Percentiles rank a stretch among this genome's conserved stretches.
Conservation (phyloP, 2,888 invertebrate genomes). For the Tubulanus polymorphus region DNA sequence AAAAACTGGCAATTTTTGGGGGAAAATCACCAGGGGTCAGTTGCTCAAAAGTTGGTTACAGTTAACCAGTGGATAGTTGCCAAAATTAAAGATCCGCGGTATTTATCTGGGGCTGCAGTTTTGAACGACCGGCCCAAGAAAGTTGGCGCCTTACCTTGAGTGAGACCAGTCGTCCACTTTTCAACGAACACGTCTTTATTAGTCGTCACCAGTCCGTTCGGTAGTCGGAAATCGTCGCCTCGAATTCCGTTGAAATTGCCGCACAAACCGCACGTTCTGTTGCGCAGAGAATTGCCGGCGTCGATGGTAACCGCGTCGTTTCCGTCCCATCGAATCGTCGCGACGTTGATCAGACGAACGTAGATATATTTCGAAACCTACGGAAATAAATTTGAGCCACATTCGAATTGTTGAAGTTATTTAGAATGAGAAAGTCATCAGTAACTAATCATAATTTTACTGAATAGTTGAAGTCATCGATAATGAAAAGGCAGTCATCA, state of each 20-base stretch:
- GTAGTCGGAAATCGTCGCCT: conserved; percentile 66
- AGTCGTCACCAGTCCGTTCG: conserved; percentile 56
- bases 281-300: conserved; percentile 62
- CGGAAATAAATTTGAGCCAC: no score
- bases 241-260: conserved; percentile 70
- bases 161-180: conserved; percentile 31
- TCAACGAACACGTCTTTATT: conserved; percentile 31
- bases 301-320: conserved; percentile 47
- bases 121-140: not conserved
- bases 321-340: conserved; percentile 75
- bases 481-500: no score
- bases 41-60: no score
- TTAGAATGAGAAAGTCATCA: no score
- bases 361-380: conserved; percentile 69
- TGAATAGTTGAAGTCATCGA: no score
- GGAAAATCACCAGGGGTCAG: no score
- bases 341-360: conserved; percentile 63
- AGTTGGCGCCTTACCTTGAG: conserved; percentile 15
- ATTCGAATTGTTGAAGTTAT: no score
- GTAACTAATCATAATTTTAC: no score
- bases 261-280: conserved; percentile 77
- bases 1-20: no score
- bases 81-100: no score
- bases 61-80: no score
- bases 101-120: no score